A percentile compares a stretch with the other conserved stretches of the same genome.
Evolutionary conservation across 2,888 invertebrate species (phyloP).

Genomic region (Scaptodrosophila latifasciaeformis): DNA sequence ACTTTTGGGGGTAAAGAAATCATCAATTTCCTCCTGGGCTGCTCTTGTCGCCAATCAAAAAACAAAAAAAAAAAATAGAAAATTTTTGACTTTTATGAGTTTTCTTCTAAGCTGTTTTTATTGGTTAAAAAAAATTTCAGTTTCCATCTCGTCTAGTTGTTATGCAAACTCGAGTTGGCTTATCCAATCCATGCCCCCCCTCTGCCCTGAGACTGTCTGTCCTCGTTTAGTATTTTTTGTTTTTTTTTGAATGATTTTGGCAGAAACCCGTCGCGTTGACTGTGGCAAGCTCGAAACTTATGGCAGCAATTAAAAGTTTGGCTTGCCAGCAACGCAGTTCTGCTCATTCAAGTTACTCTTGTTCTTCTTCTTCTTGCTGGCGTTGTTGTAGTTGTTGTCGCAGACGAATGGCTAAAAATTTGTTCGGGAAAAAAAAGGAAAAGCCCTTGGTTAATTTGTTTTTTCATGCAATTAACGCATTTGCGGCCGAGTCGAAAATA

Average conservation of each 20-base stretch:
- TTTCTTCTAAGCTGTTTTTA: too few species aligned
- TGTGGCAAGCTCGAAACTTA: constrained; percentile 36
- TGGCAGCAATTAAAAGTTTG: constrained; percentile 57
- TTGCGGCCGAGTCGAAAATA: too few species aligned
- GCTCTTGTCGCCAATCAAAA: constrained; percentile 31
- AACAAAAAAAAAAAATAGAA: too few species aligned
- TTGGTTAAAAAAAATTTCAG: too few species aligned
- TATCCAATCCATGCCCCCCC: not conserved
- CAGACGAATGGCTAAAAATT: not conserved
- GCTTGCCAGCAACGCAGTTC: too few species aligned
- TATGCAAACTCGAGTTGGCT: constrained; percentile 40
- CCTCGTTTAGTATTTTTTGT: constrained; percentile 7
- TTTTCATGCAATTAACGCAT: constrained; percentile 15
- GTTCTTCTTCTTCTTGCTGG: not conserved
- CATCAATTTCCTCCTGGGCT: not conserved
- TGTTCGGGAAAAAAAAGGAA: constrained; percentile 13
- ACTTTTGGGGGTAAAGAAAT: constrained; percentile 12
- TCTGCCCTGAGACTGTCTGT: not conserved
- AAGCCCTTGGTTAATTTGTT: not conserved
- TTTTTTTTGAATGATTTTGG: too few species aligned
- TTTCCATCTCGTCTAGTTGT: too few species aligned
- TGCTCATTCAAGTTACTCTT: not conserved
- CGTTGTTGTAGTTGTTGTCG: not conserved
- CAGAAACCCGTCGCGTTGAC: constrained; percentile 5
- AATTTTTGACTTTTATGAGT: constrained; percentile 42